These are phyloP conservation scores for Eulemur rufifrons DNA, from an alignment of 2,113 vertebrate species.

Conservation along the genomic window DNA sequence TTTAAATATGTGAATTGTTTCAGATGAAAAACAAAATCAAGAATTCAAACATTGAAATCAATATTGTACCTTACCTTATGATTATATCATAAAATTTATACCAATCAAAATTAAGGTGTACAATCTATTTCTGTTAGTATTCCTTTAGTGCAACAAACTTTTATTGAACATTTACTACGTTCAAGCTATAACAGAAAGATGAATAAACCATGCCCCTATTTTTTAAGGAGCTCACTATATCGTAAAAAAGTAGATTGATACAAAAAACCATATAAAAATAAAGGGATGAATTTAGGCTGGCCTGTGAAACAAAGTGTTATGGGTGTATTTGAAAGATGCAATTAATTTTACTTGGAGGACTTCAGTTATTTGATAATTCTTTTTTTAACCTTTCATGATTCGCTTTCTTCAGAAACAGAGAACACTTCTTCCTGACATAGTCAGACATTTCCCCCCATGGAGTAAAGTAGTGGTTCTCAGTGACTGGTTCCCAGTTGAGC, in stretches of 20 bases:
- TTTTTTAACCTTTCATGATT: not conserved
- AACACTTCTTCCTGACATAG: not conserved
- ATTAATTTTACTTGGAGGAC: slow-evolving; percentile 1
- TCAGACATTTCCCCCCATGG: not conserved
- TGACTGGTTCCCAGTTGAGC: not conserved
- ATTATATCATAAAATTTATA: not conserved
- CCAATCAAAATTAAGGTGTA: not conserved
- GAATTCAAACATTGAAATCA: not conserved
- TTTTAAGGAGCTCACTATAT: not conserved
- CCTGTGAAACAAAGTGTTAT: not conserved
- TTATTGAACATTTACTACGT: not conserved
- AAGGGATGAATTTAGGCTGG: not conserved
- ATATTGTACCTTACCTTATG: not conserved
- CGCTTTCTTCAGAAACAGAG: not conserved
- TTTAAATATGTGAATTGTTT: not conserved
- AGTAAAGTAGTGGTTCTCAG: not conserved
- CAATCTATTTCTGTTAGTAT: not conserved
- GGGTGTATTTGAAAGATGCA: not conserved
- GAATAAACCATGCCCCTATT: not conserved
- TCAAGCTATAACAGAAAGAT: not conserved
- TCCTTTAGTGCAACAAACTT: not conserved
- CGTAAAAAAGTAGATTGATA: not conserved
- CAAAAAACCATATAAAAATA: not conserved
- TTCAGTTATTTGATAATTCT: not conserved
- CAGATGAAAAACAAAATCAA: not conserved